Evolutionary conservation across 2,888 invertebrate genomes (phyloP).

Genomic region (Troides oblongomaculatus): DNA sequence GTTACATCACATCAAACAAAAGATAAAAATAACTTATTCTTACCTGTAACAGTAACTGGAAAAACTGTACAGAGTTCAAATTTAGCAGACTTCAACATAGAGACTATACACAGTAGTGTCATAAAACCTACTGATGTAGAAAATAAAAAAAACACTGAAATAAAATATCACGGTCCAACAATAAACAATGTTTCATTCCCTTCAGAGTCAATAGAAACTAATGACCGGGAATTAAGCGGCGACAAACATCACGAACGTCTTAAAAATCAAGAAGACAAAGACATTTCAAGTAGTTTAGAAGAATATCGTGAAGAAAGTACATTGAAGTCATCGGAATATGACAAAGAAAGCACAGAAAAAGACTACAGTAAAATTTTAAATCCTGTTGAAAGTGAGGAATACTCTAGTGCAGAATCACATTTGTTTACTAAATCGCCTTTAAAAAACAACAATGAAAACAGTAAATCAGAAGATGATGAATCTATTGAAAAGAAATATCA

Average conservation of each 20-base stretch:
- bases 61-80: conserved; percentile 48
- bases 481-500: not conserved
- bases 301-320: not conserved
- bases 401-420: conserved; percentile 7
- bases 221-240: conserved; percentile 32
- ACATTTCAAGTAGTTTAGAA: conserved; percentile 17
- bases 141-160: conserved; percentile 25
- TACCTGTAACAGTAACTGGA: conserved; percentile 28
- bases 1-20: conserved; percentile 51
- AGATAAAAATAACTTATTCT: conserved; percentile 36
- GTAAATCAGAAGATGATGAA: conserved; percentile 5
- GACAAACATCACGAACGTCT: conserved; percentile 8
- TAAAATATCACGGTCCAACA: not conserved
- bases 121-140: conserved; percentile 28
- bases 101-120: conserved; percentile 53
- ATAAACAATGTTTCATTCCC: not conserved
- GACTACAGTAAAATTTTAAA: not conserved
- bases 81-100: conserved; percentile 64
- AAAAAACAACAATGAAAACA: conserved; percentile 19
- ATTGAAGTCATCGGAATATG: conserved; percentile 4
- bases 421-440: not conserved
- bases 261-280: conserved; percentile 8
- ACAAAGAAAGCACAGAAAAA: conserved; percentile 4
- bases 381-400: not conserved
- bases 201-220: conserved; percentile 35